Percentiles rank a stretch among this genome's conserved stretches.
These are phyloP conservation scores for Protosalanx chinensis DNA, from an alignment of 2,797 vertebrate species.

Conservation along the genomic window DNA sequence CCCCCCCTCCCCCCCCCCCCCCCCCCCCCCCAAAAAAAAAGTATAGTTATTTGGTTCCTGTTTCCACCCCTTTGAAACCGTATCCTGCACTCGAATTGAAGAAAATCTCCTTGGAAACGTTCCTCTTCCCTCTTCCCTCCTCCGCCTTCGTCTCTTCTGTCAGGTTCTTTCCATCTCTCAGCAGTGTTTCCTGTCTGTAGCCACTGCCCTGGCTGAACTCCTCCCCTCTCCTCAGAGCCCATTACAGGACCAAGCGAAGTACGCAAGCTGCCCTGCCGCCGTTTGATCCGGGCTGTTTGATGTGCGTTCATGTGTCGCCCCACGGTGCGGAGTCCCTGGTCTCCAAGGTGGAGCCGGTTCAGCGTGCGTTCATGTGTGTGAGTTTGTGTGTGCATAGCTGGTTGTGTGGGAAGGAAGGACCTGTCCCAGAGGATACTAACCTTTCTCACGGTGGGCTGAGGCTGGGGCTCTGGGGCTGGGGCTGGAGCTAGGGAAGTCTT, in stretches of 20 bases:
- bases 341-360: neutral
- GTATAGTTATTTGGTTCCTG: too few species aligned
- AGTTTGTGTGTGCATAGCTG: neutral
- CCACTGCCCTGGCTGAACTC: conserved; percentile 18
- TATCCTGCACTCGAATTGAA: neutral
- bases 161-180: conserved; percentile 20
- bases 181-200: conserved; percentile 6
- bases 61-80: neutral
- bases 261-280: neutral
- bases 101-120: neutral
- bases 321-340: neutral
- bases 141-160: neutral
- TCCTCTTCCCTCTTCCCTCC: too few species aligned
- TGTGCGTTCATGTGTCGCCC: neutral
- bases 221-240: neutral
- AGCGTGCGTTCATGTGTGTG: conserved; percentile 1
- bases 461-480: conserved; percentile 33
- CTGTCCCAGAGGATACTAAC: conserved; percentile 29
- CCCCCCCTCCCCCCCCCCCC: too few species aligned
- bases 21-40: too few species aligned
- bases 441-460: conserved; percentile 66
- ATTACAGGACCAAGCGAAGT: neutral
- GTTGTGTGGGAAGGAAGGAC: conserved; percentile 23
- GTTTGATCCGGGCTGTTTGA: conserved; percentile 25
- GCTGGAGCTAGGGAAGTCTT: neutral